Percentiles rank a stretch among this genome's conserved stretches.
Conservation (phyloP, 2,113 vertebrate species). For the Cygnus atratus region DNA sequence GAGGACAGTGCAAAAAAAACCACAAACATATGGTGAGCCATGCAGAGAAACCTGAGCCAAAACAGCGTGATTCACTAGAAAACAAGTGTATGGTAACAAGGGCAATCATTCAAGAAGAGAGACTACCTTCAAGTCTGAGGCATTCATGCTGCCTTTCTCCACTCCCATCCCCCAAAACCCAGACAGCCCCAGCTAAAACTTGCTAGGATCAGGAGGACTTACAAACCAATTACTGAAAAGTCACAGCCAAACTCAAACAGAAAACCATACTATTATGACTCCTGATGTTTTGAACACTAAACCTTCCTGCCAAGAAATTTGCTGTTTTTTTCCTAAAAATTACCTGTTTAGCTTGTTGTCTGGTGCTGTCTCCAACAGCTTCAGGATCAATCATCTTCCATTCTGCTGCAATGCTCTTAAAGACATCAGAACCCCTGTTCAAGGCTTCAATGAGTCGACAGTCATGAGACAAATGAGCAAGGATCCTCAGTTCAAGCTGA, state of each 20-base stretch:
- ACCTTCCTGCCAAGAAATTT: not conserved
- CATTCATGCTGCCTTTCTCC: not conserved
- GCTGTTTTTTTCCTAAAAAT: not conserved
- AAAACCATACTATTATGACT: not conserved
- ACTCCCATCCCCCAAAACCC: not conserved
- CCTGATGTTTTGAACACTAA: not conserved
- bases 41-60: conserved; percentile 6
- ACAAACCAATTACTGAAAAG: not conserved
- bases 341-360: conserved; percentile 97
- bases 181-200: fast-evolving
- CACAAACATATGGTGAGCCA: not conserved
- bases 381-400: conserved; percentile 89
- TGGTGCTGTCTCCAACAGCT: conserved; percentile 82
- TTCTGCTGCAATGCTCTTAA: conserved; percentile 92
- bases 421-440: conserved; percentile 89
- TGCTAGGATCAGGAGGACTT: not conserved
- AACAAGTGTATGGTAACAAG: not conserved
- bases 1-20: conserved; percentile 15
- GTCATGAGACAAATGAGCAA: conserved; percentile 92
- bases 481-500: conserved; percentile 92
- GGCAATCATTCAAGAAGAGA: not conserved
- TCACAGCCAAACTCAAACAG: not conserved
- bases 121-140: not conserved
- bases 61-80: not conserved
- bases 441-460: conserved; percentile 86